phyloP scores from a whole-genome alignment of 2,113 vertebrate genomes.

The Haliaeetus leucogaster region DNA sequence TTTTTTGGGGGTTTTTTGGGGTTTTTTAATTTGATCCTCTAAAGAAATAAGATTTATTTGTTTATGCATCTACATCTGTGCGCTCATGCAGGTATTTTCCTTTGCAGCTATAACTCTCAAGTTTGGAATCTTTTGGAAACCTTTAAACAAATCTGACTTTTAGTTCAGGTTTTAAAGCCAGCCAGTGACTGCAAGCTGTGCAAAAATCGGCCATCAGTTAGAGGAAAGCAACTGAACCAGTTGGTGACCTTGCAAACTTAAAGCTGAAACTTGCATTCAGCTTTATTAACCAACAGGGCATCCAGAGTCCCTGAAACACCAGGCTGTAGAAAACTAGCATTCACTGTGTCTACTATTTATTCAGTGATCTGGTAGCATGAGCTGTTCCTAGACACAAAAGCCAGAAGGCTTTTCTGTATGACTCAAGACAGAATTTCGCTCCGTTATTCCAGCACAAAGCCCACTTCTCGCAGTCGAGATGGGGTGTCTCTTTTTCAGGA shows the following conservation, averaged over 20 bases:
- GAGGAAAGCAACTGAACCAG: not conserved
- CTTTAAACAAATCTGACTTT: not conserved
- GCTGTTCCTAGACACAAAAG: not conserved
- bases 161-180: not conserved
- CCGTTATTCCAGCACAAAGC: not conserved
- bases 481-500: not conserved
- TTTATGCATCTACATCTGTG: accelerated
- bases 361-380: accelerated
- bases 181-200: not conserved
- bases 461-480: not conserved
- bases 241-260: not conserved
- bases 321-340: not conserved
- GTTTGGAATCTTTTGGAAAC: not conserved
- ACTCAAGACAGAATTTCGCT: not conserved
- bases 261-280: not conserved
- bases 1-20: too few species aligned
- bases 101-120: not conserved
- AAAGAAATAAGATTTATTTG: not conserved
- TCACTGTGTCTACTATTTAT: not conserved
- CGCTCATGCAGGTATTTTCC: accelerated
- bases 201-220: not conserved
- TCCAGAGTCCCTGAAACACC: not conserved
- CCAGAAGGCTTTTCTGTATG: not conserved
- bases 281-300: not conserved
- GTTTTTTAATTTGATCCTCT: not conserved